Conservation (phyloP, 2,888 invertebrate species). For the Cephus spinipes region DNA sequence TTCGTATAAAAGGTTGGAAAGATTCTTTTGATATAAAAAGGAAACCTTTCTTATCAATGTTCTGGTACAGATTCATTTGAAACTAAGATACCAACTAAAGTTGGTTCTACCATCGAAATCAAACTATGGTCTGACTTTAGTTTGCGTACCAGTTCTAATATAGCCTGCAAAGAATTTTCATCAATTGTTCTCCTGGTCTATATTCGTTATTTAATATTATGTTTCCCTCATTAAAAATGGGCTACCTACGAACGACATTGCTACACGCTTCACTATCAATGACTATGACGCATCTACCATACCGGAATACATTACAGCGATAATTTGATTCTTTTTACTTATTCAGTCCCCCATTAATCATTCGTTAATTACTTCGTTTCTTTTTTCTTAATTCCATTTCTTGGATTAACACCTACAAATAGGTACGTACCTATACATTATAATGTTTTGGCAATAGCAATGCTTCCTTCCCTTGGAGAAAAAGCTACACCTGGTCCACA, state of each 20-base stretch:
- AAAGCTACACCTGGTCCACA: neutral
- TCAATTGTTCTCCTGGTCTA: neutral
- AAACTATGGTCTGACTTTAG: neutral
- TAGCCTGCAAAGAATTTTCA: neutral
- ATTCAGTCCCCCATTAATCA: constrained; percentile 22
- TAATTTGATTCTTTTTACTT: constrained; percentile 22
- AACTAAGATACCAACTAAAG: neutral
- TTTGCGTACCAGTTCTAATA: neutral
- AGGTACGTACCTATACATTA: constrained; percentile 4
- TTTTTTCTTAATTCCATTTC: neutral
- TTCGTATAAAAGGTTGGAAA: neutral
- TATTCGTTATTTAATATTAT: constrained; percentile 24
- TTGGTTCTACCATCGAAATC: neutral
- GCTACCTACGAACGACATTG: constrained; percentile 27
- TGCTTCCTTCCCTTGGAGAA: constrained; percentile 17
- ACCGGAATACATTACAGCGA: constrained; percentile 37
- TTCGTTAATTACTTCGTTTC: neutral
- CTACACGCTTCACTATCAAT: constrained; percentile 39
- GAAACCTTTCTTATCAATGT: neutral
- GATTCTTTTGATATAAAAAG: neutral
- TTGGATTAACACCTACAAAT: constrained; percentile 9
- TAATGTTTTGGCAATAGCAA: constrained; percentile 39
- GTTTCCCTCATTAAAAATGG: constrained; percentile 23
- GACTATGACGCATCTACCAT: constrained; percentile 33
- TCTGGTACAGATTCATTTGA: neutral